Conservation (phyloP, 35 echinoderm and acorn worm genomes). For the Holothuria glaberrima region DNA sequence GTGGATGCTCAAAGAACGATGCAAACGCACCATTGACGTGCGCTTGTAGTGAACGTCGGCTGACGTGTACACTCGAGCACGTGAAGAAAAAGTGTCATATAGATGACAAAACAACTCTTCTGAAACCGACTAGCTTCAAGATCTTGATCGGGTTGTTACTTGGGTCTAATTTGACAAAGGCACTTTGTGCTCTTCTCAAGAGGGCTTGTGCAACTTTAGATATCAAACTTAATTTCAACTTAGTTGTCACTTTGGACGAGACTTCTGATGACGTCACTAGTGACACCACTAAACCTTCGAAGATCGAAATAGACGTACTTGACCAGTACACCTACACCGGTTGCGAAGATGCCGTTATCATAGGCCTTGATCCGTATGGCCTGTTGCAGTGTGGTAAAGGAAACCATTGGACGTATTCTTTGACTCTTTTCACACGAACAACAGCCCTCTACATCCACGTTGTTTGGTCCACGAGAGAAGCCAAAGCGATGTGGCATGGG, state of each 20-base stretch:
- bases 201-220: neutral
- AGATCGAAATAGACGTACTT: neutral
- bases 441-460: conserved; percentile 15
- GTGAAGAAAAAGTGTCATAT: conserved; percentile 1
- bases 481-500: neutral
- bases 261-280: neutral
- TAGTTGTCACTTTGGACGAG: neutral
- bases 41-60: neutral
- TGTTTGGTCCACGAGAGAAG: neutral
- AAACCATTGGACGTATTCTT: neutral
- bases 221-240: neutral
- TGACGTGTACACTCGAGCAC: neutral
- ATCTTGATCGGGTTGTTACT: neutral
- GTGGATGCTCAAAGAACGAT: neutral
- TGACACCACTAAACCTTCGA: neutral
- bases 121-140: neutral
- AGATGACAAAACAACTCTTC: neutral
- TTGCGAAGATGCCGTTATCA: conserved; percentile 27
- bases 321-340: conserved; percentile 25
- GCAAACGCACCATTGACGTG: neutral
- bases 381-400: conserved; percentile 28
- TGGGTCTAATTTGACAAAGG: neutral
- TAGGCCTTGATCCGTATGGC: conserved; percentile 15
- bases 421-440: conserved; percentile 15
- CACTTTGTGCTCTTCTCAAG: neutral